Percentiles rank a stretch among this genome's conserved stretches.
phyloP scores from a whole-genome alignment of 2,113 vertebrate genomes.

The Oenanthe oenanthe region DNA sequence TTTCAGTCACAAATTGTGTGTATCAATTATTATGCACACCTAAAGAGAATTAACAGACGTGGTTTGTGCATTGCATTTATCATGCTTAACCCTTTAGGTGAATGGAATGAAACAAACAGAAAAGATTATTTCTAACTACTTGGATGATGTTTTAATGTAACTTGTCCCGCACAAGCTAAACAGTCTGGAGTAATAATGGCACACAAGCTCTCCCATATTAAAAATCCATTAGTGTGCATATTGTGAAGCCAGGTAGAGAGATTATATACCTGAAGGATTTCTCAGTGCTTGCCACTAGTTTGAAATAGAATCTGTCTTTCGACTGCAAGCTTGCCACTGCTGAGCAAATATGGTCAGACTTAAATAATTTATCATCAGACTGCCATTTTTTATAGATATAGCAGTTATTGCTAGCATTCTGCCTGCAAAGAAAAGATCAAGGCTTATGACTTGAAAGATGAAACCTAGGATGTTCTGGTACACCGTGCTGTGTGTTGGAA shows the following conservation, averaged over 20 bases:
- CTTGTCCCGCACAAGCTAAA: constrained; percentile 3
- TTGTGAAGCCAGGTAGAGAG: background rate
- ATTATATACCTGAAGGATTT: background rate
- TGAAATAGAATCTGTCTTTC: constrained; percentile 5
- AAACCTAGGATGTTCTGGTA: background rate
- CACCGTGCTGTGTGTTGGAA: background rate
- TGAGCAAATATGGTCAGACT: background rate
- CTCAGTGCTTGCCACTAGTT: background rate
- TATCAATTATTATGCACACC: background rate
- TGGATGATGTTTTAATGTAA: constrained; percentile 10
- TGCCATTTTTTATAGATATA: constrained; percentile 19
- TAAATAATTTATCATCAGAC: constrained; percentile 29
- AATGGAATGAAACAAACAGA: background rate
- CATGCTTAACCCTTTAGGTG: background rate
- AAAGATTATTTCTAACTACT: constrained; percentile 9
- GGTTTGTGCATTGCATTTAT: background rate
- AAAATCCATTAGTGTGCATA: background rate
- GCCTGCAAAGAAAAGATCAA: background rate
- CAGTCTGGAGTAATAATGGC: background rate
- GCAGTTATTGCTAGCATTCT: background rate
- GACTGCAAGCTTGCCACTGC: constrained; percentile 14
- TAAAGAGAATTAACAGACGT: background rate
- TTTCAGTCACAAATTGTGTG: background rate
- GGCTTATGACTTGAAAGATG: background rate
- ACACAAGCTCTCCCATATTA: background rate